Conservation (phyloP, 1,140 invertebrate genomes). For the Odontomachus brunneus region DNA sequence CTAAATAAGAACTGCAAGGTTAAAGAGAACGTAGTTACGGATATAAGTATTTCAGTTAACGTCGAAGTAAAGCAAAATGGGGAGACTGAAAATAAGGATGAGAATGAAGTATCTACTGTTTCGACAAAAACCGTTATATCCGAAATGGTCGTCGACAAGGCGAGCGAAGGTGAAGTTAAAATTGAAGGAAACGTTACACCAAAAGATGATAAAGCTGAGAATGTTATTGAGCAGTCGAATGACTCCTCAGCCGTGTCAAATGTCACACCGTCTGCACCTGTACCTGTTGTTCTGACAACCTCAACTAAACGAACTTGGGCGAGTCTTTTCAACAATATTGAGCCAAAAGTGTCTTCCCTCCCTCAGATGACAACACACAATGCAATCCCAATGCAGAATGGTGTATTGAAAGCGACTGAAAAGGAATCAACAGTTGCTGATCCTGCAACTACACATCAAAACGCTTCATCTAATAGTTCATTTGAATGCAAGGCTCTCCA, state of each 20-base stretch:
- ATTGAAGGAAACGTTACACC: slow-evolving; percentile 36
- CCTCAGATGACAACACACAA: slow-evolving; percentile 2
- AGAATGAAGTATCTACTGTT: slow-evolving; percentile 65
- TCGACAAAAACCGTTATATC: too few species aligned
- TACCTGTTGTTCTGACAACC: slow-evolving; percentile 8
- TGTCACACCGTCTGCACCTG: slow-evolving; percentile 31
- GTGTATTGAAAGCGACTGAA: slow-evolving; percentile 36
- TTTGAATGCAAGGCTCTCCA: slow-evolving; percentile 42
- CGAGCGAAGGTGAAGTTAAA: slow-evolving; percentile 53
- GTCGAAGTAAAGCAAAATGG: slow-evolving; percentile 79
- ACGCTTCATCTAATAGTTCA: slow-evolving; percentile 12
- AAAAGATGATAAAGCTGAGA: slow-evolving; percentile 51
- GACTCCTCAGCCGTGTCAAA: slow-evolving; percentile 16
- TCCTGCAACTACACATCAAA: slow-evolving; percentile 36
- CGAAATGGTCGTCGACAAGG: slow-evolving; percentile 55
- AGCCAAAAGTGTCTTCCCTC: slow-evolving; percentile 3
- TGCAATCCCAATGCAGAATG: slow-evolving; percentile 52
- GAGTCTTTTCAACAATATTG: slow-evolving; percentile 67
- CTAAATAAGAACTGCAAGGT: slow-evolving; percentile 73
- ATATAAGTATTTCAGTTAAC: slow-evolving; percentile 77
- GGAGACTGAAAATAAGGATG: slow-evolving; percentile 71
- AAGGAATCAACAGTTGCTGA: slow-evolving; percentile 54
- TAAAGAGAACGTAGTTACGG: slow-evolving; percentile 73
- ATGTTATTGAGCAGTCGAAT: slow-evolving; percentile 34
- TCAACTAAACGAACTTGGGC: slow-evolving; percentile 57